phyloP scores from a whole-genome alignment of 2,888 invertebrate genomes.

The Meteorus cinctellus region DNA sequence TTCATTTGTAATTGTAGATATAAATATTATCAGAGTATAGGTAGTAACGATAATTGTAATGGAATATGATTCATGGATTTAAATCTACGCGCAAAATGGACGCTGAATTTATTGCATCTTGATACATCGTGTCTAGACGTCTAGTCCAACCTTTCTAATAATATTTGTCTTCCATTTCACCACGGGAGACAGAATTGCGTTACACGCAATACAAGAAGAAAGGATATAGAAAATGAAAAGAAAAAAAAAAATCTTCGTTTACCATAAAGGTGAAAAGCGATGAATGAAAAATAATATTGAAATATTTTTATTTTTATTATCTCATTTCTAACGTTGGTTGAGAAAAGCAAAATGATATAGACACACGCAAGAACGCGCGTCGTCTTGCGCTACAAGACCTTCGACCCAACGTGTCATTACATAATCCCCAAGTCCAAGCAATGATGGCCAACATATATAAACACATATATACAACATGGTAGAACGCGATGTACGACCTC shows the following conservation, averaged over 20 bases:
- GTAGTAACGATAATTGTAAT: slow-evolving; percentile 23
- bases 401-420: slow-evolving; percentile 39
- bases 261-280: neutral
- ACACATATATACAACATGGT: slow-evolving; percentile 34
- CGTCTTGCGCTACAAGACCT: slow-evolving; percentile 18
- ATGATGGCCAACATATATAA: slow-evolving; percentile 29
- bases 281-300: too few species aligned
- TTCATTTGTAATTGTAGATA: neutral
- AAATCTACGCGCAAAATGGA: neutral
- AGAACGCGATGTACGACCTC: slow-evolving; percentile 35
- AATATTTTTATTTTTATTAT: too few species aligned
- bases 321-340: too few species aligned
- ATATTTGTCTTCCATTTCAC: slow-evolving; percentile 27
- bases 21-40: neutral
- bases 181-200: neutral
- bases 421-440: slow-evolving; percentile 38
- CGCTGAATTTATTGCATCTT: slow-evolving; percentile 26
- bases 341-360: neutral
- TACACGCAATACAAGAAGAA: slow-evolving; percentile 13
- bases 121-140: slow-evolving; percentile 28
- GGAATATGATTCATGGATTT: slow-evolving; percentile 31
- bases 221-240: neutral
- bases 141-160: slow-evolving; percentile 35
- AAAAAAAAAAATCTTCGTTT: slow-evolving; percentile 21
- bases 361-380: slow-evolving; percentile 25